These are phyloP conservation scores for Macrosteles quadrilineatus DNA, from an alignment of 1,140 invertebrate genomes.

Conservation along the genomic window DNA sequence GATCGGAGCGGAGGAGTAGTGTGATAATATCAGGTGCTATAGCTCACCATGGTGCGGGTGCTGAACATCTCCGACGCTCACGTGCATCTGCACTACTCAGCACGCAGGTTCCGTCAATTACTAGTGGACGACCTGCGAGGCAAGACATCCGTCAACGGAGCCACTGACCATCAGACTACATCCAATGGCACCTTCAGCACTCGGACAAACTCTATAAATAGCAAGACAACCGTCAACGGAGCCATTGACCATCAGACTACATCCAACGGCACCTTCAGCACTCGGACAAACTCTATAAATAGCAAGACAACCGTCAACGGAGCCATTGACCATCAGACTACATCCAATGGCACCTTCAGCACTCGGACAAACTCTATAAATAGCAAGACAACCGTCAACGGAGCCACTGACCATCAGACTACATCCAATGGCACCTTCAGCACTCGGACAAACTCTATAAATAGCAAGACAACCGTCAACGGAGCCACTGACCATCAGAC, in stretches of 20 bases:
- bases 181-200: too few species aligned
- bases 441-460: neutral
- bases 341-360: slow-evolving; percentile 44
- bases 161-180: too few species aligned
- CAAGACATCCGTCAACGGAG: neutral
- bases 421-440: too few species aligned
- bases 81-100: slow-evolving; percentile 44
- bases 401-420: too few species aligned
- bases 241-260: neutral
- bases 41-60: slow-evolving; percentile 40
- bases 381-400: neutral
- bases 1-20: neutral
- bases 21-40: neutral
- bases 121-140: slow-evolving; percentile 33
- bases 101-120: slow-evolving; percentile 42
- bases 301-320: slow-evolving; percentile 3
- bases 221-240: slow-evolving; percentile 1
- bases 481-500: neutral
- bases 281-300: neutral
- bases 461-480: slow-evolving; percentile 5
- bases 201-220: neutral
- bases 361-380: slow-evolving; percentile 44
- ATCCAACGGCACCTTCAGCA: neutral
- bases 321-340: slow-evolving; percentile 16
- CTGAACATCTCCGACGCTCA: slow-evolving; percentile 44